Evolutionary conservation across 2,113 vertebrate genomes (phyloP), one percentile per base, ranked within the genome.

Genomic region (Rhea pennata): DNA sequence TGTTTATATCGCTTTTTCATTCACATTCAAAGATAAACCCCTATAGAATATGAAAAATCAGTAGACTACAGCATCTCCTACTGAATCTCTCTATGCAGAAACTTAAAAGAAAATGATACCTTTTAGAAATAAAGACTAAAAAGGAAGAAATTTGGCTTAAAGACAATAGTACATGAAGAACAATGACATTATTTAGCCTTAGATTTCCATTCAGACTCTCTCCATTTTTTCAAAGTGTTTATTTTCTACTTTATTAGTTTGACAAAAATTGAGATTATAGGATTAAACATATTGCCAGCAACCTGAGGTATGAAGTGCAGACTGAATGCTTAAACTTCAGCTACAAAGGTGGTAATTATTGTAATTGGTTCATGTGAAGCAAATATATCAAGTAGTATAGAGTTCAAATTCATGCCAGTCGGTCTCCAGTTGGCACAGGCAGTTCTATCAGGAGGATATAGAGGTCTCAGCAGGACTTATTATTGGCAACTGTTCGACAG

Each of bases 391-490:
- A 72, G 87, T 2, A 71, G 70, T 76, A 59, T 5, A 84, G 95
- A 89, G 97, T 94, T 97, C 95, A 96, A 73, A 87, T 89, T 85
- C 64, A 83, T 96, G 94, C 95, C 91, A 96, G 94, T 95, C 93
- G 54, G 92, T 88, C 95, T 96, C 95, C 76, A 86, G 89, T 91
- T 97, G 96, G 97, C 96, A 95, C 89, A n/a, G 9, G 19, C 78
- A 70, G 80, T 62, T 95, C 95, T 96, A 48, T 72, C 82, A 31
- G 91, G 95, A 96, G 97, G 95, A 96, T 93, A 90, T 53, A 92
- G 91, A 94, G 91, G 89, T 96, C 95, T 96, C 97, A 93, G 85
- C 95, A 96, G 96, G 92, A 89, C 92, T 94, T 92, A 93, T 71
- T 96, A 89, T 58, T 96, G 96, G 96, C 95, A 97, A 90, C 87